Percentiles rank a stretch among this genome's conserved stretches.
Evolutionary conservation across 1,140 invertebrate genomes (phyloP).

Genomic region (Nasonia longicornis): DNA sequence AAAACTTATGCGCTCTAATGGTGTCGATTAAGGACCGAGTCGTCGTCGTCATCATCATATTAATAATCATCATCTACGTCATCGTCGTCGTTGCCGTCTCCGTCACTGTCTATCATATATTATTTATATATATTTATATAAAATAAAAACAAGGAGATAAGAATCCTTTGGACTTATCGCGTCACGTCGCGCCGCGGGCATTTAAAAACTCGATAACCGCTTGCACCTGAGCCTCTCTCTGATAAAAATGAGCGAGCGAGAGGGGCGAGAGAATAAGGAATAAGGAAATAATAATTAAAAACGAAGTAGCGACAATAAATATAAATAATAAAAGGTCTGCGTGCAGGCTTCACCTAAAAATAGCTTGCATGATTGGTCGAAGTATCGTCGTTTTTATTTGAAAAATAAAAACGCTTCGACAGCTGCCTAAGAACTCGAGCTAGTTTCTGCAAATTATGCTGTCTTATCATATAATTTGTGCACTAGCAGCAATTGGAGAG

Average conservation of each 20-base stretch:
- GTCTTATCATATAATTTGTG: slow-evolving; percentile 51
- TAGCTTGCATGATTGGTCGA: slow-evolving; percentile 43
- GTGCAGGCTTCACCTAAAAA: slow-evolving; percentile 23
- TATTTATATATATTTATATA: slow-evolving; percentile 15
- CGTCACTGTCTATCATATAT: neutral
- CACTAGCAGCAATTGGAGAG: slow-evolving; percentile 52
- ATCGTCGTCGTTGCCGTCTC: neutral
- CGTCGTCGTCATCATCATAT: neutral
- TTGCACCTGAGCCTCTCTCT: slow-evolving; percentile 31
- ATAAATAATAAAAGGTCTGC: slow-evolving; percentile 7
- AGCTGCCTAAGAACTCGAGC: slow-evolving; percentile 31
- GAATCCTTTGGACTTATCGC: neutral
- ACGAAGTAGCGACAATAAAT: slow-evolving; percentile 25
- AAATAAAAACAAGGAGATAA: slow-evolving; percentile 29
- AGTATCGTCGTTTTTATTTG: slow-evolving; percentile 4
- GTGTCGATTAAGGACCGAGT: slow-evolving; percentile 37
- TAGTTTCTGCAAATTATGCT: slow-evolving; percentile 24
- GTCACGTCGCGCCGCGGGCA: neutral
- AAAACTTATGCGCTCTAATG: slow-evolving; percentile 26
- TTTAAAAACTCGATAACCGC: slow-evolving; percentile 18
- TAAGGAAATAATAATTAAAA: slow-evolving; percentile 11
- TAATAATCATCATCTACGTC: neutral
- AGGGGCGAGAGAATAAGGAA: slow-evolving; percentile 8
- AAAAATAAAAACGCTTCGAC: slow-evolving; percentile 29
- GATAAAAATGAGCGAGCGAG: slow-evolving; percentile 32